Base-by-base conservation (phyloP, 2,888 invertebrate species). In the Chironomus riparius region DNA sequence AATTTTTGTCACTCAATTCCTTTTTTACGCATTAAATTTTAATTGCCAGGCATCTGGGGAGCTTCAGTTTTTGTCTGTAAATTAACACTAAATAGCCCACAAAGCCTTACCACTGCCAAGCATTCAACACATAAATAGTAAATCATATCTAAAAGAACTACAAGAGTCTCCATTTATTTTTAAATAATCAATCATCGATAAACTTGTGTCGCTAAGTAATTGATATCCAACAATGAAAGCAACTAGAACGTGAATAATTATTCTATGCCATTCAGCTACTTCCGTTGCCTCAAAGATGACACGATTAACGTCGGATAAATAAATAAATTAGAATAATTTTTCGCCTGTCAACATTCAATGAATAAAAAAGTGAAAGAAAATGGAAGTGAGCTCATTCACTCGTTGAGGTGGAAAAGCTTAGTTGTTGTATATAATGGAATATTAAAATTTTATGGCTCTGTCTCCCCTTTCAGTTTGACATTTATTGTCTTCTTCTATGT, bases 391-490 rank as follows among this genome's bases (percentile, higher is more conserved):
- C 10, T 65, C 56, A 56, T 56, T 56, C 56, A 56, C 7, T 18
- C 56, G 56, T 15, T 38, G 56, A 56, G 18, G 65, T 21, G n/a
- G 38, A 38, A 6, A 62, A 65, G 65, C 24, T 18, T 22, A 65
- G 28, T 28, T 21, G 65, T 22, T 12, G 18, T 56, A 38, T 56
- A 65, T 65, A 65, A 65, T 65, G 65, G 65, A 73, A 73, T 73
- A 61, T 73, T 73, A 73, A 61, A 47, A 73, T 73, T 73, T 73
- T 73, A 50, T 61, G 38, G 56, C 38, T n/a, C n/a, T 73, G 72
- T 73, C 72, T 73, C 62, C 28, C 62, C 56, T 56, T 18, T 56
- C 56, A 56, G 15, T 56, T 56, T 73, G 68, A 68, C 68, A 18
- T 68, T 68, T 68, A 68, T 28, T 68, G 47, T 68, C 68, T 68